phyloP scores from a whole-genome alignment of 2,797 vertebrate species.

The Hydrophis major region DNA sequence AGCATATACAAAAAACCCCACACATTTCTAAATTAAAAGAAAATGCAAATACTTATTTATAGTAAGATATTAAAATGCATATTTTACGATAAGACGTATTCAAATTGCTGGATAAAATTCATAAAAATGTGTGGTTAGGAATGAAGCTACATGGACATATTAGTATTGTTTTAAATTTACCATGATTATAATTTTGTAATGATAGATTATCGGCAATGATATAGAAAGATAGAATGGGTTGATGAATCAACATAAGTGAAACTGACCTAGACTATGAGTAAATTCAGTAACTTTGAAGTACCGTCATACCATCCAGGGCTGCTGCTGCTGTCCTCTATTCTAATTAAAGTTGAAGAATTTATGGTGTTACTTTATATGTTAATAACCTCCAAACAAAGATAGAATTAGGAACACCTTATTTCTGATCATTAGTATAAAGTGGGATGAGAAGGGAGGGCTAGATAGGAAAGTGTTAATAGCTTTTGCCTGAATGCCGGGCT shows the following conservation, averaged over 20 bases:
- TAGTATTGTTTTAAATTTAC: neutral
- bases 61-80: neutral
- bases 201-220: neutral
- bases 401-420: conserved; percentile 44
- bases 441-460: conserved; percentile 39
- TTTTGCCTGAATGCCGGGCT: conserved; percentile 88
- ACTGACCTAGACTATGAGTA: neutral
- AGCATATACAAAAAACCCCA: neutral
- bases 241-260: neutral
- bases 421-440: conserved; percentile 51
- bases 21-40: neutral
- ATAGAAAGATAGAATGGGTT: neutral
- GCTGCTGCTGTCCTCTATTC: conserved; percentile 26
- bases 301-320: conserved; percentile 34
- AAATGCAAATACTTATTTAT: neutral
- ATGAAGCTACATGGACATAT: neutral
- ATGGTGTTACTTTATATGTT: neutral
- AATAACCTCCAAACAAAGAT: conserved; percentile 1
- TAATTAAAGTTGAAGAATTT: conserved; percentile 5
- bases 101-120: neutral
- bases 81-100: neutral
- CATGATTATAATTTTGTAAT: neutral
- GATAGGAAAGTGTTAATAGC: conserved; percentile 85
- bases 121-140: neutral
- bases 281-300: neutral